Conservation (phyloP, 2,888 invertebrate species). For the Microdon myrmicae region DNA sequence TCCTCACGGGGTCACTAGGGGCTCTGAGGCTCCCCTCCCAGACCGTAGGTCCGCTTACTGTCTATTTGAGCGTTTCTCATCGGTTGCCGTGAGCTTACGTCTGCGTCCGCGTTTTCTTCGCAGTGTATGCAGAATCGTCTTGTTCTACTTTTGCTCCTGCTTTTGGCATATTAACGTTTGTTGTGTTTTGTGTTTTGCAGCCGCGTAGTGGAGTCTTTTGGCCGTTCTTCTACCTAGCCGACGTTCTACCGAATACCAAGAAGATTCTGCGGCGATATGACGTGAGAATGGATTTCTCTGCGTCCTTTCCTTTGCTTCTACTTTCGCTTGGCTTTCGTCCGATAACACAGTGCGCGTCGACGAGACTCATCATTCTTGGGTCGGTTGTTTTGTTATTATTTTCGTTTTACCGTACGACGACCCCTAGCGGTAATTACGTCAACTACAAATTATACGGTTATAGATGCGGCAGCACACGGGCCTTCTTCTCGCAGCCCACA, state of each 20-base stretch:
- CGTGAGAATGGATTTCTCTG: constrained; percentile 14
- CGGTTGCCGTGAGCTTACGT: constrained; percentile 1
- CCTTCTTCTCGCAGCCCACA: too few species aligned
- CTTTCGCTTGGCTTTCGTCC: constrained; percentile 28
- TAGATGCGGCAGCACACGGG: too few species aligned
- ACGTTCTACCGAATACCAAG: background rate
- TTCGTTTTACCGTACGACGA: constrained; percentile 65
- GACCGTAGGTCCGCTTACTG: constrained; percentile 62
- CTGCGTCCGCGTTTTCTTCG: constrained; percentile 34
- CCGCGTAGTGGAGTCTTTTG: background rate
- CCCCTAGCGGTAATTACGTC: constrained; percentile 67
- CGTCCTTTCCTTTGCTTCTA: constrained; percentile 17
- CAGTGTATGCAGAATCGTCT: constrained; percentile 41
- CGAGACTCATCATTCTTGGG: constrained; percentile 24
- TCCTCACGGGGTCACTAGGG: constrained; percentile 22
- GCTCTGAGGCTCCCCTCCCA: constrained; percentile 9
- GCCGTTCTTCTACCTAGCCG: constrained; percentile 5
- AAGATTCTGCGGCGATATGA: background rate
- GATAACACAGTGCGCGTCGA: constrained; percentile 7
- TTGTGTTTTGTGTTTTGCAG: constrained; percentile 46
- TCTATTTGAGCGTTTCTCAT: constrained; percentile 68
- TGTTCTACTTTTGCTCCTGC: constrained; percentile 51
- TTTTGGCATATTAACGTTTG: constrained; percentile 52
- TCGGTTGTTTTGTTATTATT: constrained; percentile 56
- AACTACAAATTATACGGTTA: constrained; percentile 68